phyloP scores from a whole-genome alignment of 2,113 vertebrate species.

The Sisor rabdophorus region DNA sequence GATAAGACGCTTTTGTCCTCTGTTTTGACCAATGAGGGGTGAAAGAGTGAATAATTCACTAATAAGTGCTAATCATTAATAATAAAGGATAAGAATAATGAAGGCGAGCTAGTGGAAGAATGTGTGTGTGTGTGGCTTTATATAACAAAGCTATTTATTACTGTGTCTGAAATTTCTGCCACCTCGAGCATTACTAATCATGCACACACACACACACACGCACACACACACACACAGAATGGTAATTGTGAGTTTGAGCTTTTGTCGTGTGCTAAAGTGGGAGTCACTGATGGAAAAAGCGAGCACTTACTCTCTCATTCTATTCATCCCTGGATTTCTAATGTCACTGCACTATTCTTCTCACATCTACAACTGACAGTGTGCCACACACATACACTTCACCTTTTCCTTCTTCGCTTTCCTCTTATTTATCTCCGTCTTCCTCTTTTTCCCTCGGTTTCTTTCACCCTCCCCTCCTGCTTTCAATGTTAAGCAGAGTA shows the following conservation, averaged over 20 bases:
- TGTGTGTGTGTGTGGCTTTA: constrained; percentile 38
- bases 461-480: background rate
- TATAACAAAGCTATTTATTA: constrained; percentile 51
- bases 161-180: constrained; percentile 41
- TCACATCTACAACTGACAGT: constrained; percentile 28
- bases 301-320: constrained; percentile 14
- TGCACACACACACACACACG: constrained; percentile 5
- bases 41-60: constrained; percentile 13
- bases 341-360: constrained; percentile 11
- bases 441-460: background rate
- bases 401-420: constrained; percentile 9
- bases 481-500: constrained; percentile 20
- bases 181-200: constrained; percentile 36
- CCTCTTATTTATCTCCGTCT: constrained; percentile 3
- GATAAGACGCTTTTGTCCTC: constrained; percentile 27
- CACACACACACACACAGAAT: constrained; percentile 30
- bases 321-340: constrained; percentile 4
- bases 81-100: constrained; percentile 44
- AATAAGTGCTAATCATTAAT: constrained; percentile 50
- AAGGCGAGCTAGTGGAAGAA: constrained; percentile 28
- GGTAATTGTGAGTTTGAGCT: constrained; percentile 40
- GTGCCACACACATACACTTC: constrained; percentile 25
- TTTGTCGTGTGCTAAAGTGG: background rate
- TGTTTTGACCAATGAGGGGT: constrained; percentile 21
- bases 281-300: constrained; percentile 38